A percentile compares a stretch with the other conserved stretches of the same genome.
phyloP scores from a whole-genome alignment of 2,797 vertebrate species.

The Craterocephalus amniculus region DNA sequence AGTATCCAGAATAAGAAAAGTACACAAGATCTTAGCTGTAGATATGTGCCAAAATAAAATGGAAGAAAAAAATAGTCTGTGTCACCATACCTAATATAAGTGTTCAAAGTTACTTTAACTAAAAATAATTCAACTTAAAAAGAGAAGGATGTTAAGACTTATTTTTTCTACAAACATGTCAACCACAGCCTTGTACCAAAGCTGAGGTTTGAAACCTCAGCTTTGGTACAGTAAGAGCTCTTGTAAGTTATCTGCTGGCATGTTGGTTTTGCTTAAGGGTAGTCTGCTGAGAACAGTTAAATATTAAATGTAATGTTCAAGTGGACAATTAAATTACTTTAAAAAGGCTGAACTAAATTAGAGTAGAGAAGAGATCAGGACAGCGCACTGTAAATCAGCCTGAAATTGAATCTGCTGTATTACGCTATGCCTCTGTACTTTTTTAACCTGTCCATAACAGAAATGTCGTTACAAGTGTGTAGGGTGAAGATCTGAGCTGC shows the following conservation, averaged over 20 bases:
- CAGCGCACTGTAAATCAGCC: conserved; percentile 18
- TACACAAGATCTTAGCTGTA: too few species aligned
- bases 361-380: conserved; percentile 19
- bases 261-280: conserved; percentile 22
- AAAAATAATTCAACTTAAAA: too few species aligned
- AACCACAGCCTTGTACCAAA: too few species aligned
- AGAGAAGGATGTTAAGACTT: too few species aligned
- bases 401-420: conserved; percentile 23
- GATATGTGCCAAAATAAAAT: too few species aligned
- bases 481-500: not conserved
- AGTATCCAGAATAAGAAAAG: not conserved
- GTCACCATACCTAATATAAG: too few species aligned
- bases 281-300: conserved; percentile 34
- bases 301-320: conserved; percentile 38
- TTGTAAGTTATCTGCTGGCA: conserved; percentile 28
- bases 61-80: too few species aligned
- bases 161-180: too few species aligned
- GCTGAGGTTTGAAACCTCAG: not conserved
- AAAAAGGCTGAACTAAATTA: conserved; percentile 30
- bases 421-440: not conserved
- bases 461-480: conserved; percentile 28
- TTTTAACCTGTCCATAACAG: conserved; percentile 18
- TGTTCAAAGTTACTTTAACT: too few species aligned
- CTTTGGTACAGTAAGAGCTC: conserved; percentile 3
- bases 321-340: conserved; percentile 34